Percentiles rank a stretch among this genome's conserved stretches.
phyloP scores from a whole-genome alignment of 2,888 invertebrate species.

The Sarcophaga carnaria region DNA sequence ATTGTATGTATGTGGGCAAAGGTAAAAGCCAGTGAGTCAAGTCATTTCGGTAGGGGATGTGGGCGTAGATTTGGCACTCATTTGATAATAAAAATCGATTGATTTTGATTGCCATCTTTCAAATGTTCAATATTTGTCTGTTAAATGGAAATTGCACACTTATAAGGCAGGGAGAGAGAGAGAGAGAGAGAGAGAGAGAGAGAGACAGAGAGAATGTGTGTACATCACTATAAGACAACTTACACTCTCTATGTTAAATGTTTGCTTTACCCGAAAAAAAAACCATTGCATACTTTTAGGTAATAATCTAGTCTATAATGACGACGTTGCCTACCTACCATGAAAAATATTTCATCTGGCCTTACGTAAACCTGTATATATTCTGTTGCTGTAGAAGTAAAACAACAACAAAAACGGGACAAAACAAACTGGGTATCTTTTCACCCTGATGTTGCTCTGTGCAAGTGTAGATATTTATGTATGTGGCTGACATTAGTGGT shows the following conservation, averaged over 20 bases:
- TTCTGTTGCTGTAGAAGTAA: neutral
- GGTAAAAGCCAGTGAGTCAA: neutral
- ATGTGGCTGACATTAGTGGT: constrained; percentile 41
- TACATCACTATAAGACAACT: no score
- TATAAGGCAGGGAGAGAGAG: no score
- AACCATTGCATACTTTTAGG: constrained; percentile 53
- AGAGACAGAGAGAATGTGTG: no score
- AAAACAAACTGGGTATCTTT: no score
- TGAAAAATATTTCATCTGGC: neutral
- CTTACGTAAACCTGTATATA: neutral
- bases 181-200: no score
- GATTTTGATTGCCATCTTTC: constrained; percentile 57
- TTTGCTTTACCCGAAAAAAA: no score
- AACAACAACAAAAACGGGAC: neutral
- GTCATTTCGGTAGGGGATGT: no score
- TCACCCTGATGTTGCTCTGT: neutral
- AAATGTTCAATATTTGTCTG: constrained; percentile 25
- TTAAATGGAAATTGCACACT: constrained; percentile 1
- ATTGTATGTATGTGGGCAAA: neutral
- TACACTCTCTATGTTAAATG: no score
- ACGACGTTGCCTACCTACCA: neutral
- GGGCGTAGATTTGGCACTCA: neutral
- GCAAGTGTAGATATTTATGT: constrained; percentile 36
- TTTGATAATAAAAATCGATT: constrained; percentile 61
- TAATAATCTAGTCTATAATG: constrained; percentile 16